Base-by-base conservation (phyloP, 2,113 vertebrate species). In the Clarias magur region DNA sequence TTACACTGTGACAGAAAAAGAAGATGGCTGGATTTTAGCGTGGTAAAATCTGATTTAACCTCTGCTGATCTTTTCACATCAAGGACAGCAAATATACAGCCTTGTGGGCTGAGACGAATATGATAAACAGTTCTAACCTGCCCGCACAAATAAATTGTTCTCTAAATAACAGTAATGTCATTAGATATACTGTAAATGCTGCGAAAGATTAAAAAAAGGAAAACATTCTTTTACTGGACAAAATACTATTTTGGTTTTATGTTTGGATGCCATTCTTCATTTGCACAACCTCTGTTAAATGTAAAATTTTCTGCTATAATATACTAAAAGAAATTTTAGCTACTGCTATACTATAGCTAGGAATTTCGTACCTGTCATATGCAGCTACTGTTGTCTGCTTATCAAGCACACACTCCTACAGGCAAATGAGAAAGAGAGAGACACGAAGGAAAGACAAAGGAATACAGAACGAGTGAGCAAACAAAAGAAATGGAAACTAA, bases 1-100 rank as follows among this genome's bases (percentile, higher is more conserved):
- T 97, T 88, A 96, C 88, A 83, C 95, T 96, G 81, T 11, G 34
- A 75, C 23, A 57, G 19, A 59, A 48, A 57, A 83, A 7, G 27
- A 83, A 7, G 27, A 27, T 0, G 0, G 8, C 16, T 59, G 30
- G 79, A 62, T 62, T 80, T 60, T 16, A 79, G 76, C 12, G n/a
- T 13, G 85, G 15, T 3, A 23, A 56, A 11, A 6, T 8, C 30
- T 11, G 25, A 27, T 65, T 68, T 16, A 10, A 42, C 4, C 15
- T 7, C 23, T 27, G 11, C 23, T 27, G 11, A 60, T 83, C n/a
- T 42, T 38, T 73, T 73, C 48, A 38, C 8, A 60, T 81, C 19
- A 9, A 12, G 13, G 63, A 3, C 57, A 19, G 34, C 27, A 34
- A 60, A 60, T 16, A 6, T 57, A 16, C 13, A 79, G 53, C 3